Conservation (phyloP, 2,888 invertebrate genomes). For the Saturnia japonica region DNA sequence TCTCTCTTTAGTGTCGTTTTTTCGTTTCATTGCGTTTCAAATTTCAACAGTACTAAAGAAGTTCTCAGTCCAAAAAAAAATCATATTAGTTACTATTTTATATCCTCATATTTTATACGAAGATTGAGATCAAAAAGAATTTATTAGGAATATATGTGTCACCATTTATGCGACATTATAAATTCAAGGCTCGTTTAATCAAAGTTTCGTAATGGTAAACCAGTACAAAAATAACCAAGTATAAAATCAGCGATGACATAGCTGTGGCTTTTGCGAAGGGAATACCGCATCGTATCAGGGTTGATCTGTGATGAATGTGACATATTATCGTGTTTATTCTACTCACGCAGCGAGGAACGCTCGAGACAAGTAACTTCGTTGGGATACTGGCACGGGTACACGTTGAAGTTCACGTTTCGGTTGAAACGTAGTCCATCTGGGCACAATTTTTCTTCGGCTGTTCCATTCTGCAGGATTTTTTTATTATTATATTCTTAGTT, state of each 20-base stretch:
- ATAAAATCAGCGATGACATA: conserved; percentile 42
- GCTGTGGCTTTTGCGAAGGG: conserved; percentile 20
- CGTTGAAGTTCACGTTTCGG: conserved; percentile 84
- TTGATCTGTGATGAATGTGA: conserved; percentile 17
- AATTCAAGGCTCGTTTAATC: conserved; percentile 33
- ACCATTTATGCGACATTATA: conserved; percentile 19
- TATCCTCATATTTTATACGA: neutral
- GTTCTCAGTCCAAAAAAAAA: too few relatives aligned
- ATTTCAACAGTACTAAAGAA: too few relatives aligned
- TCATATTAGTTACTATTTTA: neutral
- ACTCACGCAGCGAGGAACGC: conserved; percentile 86
- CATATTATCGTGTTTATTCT: conserved; percentile 18
- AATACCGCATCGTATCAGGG: conserved; percentile 18
- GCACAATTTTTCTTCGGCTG: conserved; percentile 88
- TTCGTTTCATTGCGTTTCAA: too few relatives aligned
- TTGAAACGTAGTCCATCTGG: conserved; percentile 92
- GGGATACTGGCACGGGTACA: conserved; percentile 92
- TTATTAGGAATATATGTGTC: conserved; percentile 19
- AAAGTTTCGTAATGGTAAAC: conserved; percentile 33
- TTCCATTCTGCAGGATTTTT: conserved; percentile 81
- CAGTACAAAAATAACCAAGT: conserved; percentile 32
- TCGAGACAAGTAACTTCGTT: conserved; percentile 90
- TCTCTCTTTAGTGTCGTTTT: too few relatives aligned
- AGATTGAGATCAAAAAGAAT: conserved; percentile 5
- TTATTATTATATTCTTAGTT: neutral